Conservation (phyloP, 2,888 invertebrate genomes). For the Athalia cordata region DNA sequence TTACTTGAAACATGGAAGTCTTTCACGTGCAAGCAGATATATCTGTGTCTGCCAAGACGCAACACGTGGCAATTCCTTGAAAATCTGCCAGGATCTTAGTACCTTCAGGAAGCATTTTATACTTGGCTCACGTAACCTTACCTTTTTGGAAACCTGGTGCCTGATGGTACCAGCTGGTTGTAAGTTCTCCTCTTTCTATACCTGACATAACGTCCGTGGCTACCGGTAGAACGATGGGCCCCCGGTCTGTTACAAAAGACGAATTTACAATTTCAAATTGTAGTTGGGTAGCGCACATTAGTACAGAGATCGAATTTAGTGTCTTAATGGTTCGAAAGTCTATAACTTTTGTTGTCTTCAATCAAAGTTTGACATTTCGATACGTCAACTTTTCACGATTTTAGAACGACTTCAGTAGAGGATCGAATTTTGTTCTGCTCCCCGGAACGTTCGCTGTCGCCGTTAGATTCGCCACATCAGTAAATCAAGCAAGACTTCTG, state of each 20-base stretch:
- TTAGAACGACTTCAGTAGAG: not conserved
- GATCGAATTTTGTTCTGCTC: conserved; percentile 5
- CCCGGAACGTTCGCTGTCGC: not conserved
- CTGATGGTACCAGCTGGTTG: conserved; percentile 51
- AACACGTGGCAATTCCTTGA: conserved; percentile 61
- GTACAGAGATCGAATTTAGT: too few relatives aligned
- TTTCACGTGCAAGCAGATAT: conserved; percentile 5
- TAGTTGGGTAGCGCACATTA: too few relatives aligned
- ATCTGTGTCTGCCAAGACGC: conserved; percentile 52
- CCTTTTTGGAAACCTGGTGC: conserved; percentile 58
- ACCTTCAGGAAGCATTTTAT: conserved; percentile 51
- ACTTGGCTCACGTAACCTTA: not conserved
- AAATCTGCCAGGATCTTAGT: conserved; percentile 60
- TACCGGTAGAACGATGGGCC: too few relatives aligned
- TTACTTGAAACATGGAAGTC: too few relatives aligned
- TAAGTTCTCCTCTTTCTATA: not conserved
- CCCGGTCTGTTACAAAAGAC: too few relatives aligned
- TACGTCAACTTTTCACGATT: too few relatives aligned
- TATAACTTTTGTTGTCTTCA: too few relatives aligned
- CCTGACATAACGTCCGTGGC: not conserved
- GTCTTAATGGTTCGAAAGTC: too few relatives aligned
- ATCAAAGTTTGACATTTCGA: too few relatives aligned
- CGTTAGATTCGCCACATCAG: not conserved
- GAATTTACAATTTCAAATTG: too few relatives aligned
- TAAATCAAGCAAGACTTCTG: not conserved